Evolutionary conservation across 2,113 vertebrate genomes (phyloP).

Genomic region (Eurystomus gularis): DNA sequence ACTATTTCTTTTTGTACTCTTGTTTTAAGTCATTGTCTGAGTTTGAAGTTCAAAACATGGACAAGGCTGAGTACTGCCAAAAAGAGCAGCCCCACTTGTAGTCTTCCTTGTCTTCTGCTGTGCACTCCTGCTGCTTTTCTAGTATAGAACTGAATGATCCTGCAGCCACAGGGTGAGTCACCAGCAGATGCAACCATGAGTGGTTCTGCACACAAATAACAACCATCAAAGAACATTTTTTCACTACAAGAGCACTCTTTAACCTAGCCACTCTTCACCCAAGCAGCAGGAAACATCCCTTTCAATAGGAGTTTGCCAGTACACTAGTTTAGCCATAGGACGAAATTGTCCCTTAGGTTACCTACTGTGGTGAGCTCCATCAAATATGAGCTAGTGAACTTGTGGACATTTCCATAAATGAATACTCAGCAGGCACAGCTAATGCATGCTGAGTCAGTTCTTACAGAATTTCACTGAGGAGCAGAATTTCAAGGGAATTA

Average conservation of each 20-base stretch:
- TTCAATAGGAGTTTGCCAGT: not conserved
- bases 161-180: not conserved
- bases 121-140: not conserved
- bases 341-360: not conserved
- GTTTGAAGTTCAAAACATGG: not conserved
- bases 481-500: not conserved
- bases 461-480: not conserved
- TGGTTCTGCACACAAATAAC: not conserved
- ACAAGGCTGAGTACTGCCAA: not conserved
- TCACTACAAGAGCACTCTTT: not conserved
- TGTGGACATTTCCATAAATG: not conserved
- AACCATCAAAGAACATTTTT: not conserved
- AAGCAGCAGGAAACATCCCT: not conserved
- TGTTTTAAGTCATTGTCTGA: not conserved
- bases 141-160: accelerated
- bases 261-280: not conserved
- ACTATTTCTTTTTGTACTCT: not conserved
- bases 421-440: not conserved
- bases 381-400: not conserved
- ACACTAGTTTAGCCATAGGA: not conserved
- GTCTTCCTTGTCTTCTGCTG: not conserved
- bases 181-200: not conserved
- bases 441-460: not conserved
- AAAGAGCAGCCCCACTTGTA: not conserved
- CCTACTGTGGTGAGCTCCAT: not conserved